A percentile compares a stretch with the other conserved stretches of the same genome.
These are phyloP conservation scores for Patella ulyssiponensis DNA, from an alignment of 2,888 invertebrate genomes.

Conservation along the genomic window DNA sequence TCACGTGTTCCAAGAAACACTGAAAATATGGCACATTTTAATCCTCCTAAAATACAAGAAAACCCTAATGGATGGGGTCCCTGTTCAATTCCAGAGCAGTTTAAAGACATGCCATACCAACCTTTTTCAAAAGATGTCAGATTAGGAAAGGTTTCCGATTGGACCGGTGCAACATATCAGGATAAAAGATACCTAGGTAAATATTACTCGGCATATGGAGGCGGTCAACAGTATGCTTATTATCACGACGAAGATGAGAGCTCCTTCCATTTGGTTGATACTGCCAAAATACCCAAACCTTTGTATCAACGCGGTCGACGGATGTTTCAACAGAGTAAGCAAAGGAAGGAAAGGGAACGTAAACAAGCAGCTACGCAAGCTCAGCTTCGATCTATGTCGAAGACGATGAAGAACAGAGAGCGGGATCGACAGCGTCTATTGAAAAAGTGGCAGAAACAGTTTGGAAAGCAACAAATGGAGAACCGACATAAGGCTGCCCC, in stretches of 20 bases:
- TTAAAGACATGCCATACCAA: conserved; percentile 97
- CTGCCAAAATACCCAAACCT: conserved; percentile 76
- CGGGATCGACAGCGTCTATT: conserved; percentile 76
- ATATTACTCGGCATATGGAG: conserved; percentile 71
- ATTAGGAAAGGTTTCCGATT: conserved; percentile 98
- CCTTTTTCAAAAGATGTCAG: conserved; percentile 99
- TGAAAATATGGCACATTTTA: conserved; percentile 66
- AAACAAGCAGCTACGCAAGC: conserved; percentile 75
- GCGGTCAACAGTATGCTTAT: conserved; percentile 96
- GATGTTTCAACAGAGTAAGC: conserved; percentile 74
- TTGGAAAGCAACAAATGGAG: conserved; percentile 73
- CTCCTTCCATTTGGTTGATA: conserved; percentile 97
- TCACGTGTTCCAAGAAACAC: too few relatives aligned
- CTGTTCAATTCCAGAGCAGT: conserved; percentile 92
- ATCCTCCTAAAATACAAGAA: conserved; percentile 70
- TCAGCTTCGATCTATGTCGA: conserved; percentile 83
- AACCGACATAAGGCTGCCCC: conserved; percentile 75
- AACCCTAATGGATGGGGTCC: conserved; percentile 97
- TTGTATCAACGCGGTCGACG: conserved; percentile 89
- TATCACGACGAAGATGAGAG: conserved; percentile 99
- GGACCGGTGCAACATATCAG: conserved; percentile 93
- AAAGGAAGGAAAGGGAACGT: conserved; percentile 82
- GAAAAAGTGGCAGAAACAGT: conserved; percentile 89
- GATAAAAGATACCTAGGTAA: conserved; percentile 89
- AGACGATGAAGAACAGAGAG: conserved; percentile 81